These are phyloP conservation scores for Isotomurus palustris DNA, from an alignment of 2,888 invertebrate species.

Conservation along the genomic window DNA sequence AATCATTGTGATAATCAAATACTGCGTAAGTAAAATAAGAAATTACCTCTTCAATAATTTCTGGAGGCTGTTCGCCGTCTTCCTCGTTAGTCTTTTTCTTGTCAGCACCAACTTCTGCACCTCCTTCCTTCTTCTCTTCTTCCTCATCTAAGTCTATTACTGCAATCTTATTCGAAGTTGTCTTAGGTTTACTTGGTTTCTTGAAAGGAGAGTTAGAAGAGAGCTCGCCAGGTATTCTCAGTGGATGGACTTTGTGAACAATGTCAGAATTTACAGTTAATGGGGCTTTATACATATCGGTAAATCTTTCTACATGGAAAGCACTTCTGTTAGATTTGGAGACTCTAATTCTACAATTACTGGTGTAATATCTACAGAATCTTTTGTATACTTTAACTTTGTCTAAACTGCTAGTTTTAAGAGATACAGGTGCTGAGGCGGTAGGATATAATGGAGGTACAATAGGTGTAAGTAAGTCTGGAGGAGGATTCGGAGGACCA, in stretches of 20 bases:
- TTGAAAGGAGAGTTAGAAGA: conserved; percentile 9
- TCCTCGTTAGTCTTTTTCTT: conserved; percentile 8
- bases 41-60: conserved; percentile 19
- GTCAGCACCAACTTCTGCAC: neutral
- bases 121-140: conserved; percentile 36
- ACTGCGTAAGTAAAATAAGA: too few relatives aligned
- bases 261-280: conserved; percentile 46
- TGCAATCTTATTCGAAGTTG: neutral
- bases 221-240: conserved; percentile 19
- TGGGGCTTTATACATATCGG: conserved; percentile 51
- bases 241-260: conserved; percentile 10
- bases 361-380: conserved; percentile 27
- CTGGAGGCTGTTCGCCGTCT: conserved; percentile 14
- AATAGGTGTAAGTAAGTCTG: conserved; percentile 16
- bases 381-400: conserved; percentile 22
- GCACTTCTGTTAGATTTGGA: conserved; percentile 6
- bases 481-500: conserved; percentile 1
- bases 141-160: conserved; percentile 30
- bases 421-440: conserved; percentile 18
- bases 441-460: conserved; percentile 36
- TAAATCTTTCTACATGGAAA: conserved; percentile 50
- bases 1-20: too few relatives aligned
- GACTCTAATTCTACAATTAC: conserved; percentile 25
- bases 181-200: conserved; percentile 20
- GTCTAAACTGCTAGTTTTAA: conserved; percentile 10